phyloP scores from a whole-genome alignment of 2,113 vertebrate species.

The Ivindomyrus marchei region DNA sequence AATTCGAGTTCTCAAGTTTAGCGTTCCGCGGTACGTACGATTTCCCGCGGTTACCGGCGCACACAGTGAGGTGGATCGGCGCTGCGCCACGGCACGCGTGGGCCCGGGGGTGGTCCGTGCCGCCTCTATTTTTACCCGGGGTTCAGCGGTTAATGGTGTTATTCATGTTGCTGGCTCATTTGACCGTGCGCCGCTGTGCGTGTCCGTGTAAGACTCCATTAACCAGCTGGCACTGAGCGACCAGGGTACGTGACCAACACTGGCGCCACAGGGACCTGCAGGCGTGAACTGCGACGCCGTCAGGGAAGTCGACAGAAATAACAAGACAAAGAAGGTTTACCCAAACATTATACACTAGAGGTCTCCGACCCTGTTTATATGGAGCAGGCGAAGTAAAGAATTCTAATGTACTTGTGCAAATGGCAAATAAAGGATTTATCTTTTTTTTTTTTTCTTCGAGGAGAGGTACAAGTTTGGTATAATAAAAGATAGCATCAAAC shows the following conservation, averaged over 20 bases:
- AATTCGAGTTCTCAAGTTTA: neutral
- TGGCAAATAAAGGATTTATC: neutral
- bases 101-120: conserved; percentile 27
- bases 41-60: conserved; percentile 23
- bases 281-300: neutral
- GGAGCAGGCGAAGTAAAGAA: neutral
- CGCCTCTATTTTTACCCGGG: conserved; percentile 38
- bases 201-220: neutral
- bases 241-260: neutral
- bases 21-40: neutral
- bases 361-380: neutral
- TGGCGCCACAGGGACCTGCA: neutral
- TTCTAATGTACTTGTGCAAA: neutral
- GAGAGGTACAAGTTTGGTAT: neutral
- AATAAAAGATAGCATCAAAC: neutral
- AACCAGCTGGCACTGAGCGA: neutral
- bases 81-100: neutral
- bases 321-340: neutral
- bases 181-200: conserved; percentile 22
- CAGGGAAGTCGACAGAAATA: neutral
- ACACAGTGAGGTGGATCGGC: neutral
- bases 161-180: conserved; percentile 38
- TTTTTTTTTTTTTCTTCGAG: neutral
- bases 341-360: neutral
- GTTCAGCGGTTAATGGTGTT: conserved; percentile 41